A percentile compares a stretch with the other conserved stretches of the same genome.
Evolutionary conservation across 2,888 invertebrate genomes (phyloP).

Genomic region (Cylloceria caligata): DNA sequence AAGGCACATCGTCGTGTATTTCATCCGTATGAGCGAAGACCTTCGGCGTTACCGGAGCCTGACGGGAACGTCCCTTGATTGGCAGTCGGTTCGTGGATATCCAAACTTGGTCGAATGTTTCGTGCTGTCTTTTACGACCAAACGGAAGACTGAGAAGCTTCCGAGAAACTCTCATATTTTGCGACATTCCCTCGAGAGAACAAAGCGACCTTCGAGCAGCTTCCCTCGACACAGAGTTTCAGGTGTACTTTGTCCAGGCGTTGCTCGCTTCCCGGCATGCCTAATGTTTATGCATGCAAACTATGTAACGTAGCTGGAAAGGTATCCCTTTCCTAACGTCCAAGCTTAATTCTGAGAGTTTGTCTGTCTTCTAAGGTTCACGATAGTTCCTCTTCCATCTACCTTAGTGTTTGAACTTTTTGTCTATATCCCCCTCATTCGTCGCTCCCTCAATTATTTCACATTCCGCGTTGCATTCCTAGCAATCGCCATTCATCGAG

Average conservation of each 20-base stretch:
- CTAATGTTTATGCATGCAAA: slow-evolving; percentile 58
- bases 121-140: not conserved
- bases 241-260: slow-evolving; percentile 62
- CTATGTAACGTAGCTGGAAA: slow-evolving; percentile 42
- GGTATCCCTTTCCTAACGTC: slow-evolving; percentile 45
- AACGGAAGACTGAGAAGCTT: slow-evolving; percentile 15
- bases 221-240: slow-evolving; percentile 56
- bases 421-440: not conserved
- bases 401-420: not conserved
- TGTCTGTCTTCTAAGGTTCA: not conserved
- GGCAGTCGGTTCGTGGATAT: slow-evolving; percentile 25
- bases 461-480: not conserved
- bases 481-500: not conserved
- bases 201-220: slow-evolving; percentile 63
- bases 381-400: not conserved
- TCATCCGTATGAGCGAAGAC: not conserved
- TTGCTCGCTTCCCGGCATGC: slow-evolving; percentile 46
- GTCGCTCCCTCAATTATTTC: not conserved
- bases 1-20: not conserved
- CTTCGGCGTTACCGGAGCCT: not conserved
- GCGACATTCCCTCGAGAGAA: slow-evolving; percentile 69
- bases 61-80: not conserved
- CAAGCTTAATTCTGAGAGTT: slow-evolving; percentile 48
- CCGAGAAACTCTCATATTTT: slow-evolving; percentile 72
- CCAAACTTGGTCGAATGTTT: slow-evolving; percentile 20